Base-by-base conservation (phyloP, 1,140 invertebrate species). In the Ooceraea biroi region DNA sequence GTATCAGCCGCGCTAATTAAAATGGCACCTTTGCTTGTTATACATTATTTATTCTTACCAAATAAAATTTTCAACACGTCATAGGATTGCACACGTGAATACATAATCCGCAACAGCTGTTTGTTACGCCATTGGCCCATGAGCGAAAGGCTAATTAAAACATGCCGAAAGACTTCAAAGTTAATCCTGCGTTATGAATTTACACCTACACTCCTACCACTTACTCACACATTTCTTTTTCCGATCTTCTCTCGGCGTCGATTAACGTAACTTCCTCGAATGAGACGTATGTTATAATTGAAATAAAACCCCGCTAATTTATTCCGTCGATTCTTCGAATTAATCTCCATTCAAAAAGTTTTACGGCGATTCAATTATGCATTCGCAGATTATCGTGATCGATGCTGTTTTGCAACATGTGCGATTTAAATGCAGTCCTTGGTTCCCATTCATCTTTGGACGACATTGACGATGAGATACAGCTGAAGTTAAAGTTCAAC, bases 31-130 rank as follows among this genome's bases (percentile, higher is more conserved):
- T 50, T 36, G 36, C 14, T 27, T 17, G 0, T 55, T 11, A 12
- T n/a, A 55, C 30, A 3, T 36, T 19, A 2, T 44, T 77, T 55
- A 41, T 55, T 4, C 1, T 1, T 50, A 0, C n/a, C 17, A 25
- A 76, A 50, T 52, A 65, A 65, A 77, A 55, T 65, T 41, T 50
- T 14, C 36, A 50, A 5, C 2, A 7, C 25, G 17, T 63, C 25
- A 60, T 19, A 58, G 36, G 14, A 46, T 46, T 7, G 10, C 10
- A 46, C 44, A 63, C n/a, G 14, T 66, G 11, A 10, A 22, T 57
- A 68, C 11, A 52, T 78, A 69, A 78, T 55, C 22, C 52, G 63
- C 7, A 57, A 80, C 36, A 58, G 27, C 65, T 69, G 50, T 69
- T 58, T 69, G 14, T 57, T 55, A n/a, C 27, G 25, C 0, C 12